phyloP scores from a whole-genome alignment of 2,888 invertebrate genomes.

The Xanthia icteritia region DNA sequence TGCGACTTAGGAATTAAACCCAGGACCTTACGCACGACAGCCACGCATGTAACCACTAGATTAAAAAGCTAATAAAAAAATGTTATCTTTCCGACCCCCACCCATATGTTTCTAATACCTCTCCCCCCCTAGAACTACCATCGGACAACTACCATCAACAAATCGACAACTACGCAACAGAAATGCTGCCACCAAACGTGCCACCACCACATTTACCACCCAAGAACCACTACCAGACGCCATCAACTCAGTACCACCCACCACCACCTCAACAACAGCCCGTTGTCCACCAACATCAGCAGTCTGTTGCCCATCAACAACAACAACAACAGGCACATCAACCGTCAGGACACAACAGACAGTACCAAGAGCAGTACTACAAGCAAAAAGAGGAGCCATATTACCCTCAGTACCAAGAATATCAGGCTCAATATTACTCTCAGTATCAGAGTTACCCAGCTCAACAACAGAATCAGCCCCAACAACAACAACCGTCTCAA shows the following conservation, averaged over 20 bases:
- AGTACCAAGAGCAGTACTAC: slow-evolving; percentile 67
- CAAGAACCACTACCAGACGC: slow-evolving; percentile 85
- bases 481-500: slow-evolving; percentile 10
- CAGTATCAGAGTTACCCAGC: slow-evolving; percentile 71
- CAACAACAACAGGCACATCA: slow-evolving; percentile 56
- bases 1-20: neutral
- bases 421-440: slow-evolving; percentile 43
- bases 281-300: slow-evolving; percentile 27
- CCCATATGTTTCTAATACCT: slow-evolving; percentile 75
- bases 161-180: slow-evolving; percentile 87
- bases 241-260: slow-evolving; percentile 71
- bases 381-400: slow-evolving; percentile 58
- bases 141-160: slow-evolving; percentile 88
- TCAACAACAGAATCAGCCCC: slow-evolving; percentile 74
- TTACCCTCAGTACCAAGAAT: slow-evolving; percentile 72
- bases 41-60: slow-evolving; percentile 7
- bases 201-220: slow-evolving; percentile 82
- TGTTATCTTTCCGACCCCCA: slow-evolving; percentile 59
- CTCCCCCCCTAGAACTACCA: slow-evolving; percentile 78
- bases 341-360: slow-evolving; percentile 67
- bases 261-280: slow-evolving; percentile 49
- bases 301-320: slow-evolving; percentile 34
- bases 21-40: neutral
- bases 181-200: slow-evolving; percentile 82
- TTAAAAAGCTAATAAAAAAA: neutral